Percentiles rank a stretch among this genome's conserved stretches.
Evolutionary conservation across 1,140 invertebrate species (phyloP).

Genomic region (Drosophila sechellia): DNA sequence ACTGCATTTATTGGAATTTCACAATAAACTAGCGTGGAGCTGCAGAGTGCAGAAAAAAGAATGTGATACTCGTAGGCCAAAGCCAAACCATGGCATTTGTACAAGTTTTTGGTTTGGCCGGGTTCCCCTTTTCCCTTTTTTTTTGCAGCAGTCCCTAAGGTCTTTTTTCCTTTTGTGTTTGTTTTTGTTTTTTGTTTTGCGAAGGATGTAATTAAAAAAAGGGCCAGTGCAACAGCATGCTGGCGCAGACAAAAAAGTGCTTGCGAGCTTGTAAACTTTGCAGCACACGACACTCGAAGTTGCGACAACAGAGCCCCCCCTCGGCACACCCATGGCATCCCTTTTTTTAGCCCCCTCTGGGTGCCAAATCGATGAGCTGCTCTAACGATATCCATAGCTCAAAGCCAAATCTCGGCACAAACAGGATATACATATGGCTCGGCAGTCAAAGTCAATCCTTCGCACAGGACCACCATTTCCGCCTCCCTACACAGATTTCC

Average conservation of each 20-base stretch:
- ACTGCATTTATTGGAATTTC: conserved; percentile 76
- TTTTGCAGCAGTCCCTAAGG: conserved; percentile 26
- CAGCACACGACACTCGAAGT: conserved; percentile 47
- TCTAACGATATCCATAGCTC: conserved; percentile 79
- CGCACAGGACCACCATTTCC: conserved; percentile 3
- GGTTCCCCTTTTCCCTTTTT: conserved; percentile 8
- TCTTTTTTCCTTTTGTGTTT: conserved; percentile 24
- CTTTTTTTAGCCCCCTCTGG: conserved; percentile 10
- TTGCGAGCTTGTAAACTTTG: conserved; percentile 44
- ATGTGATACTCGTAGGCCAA: conserved; percentile 59
- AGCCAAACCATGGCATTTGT: conserved; percentile 71
- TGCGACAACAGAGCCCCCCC: conserved; percentile 20
- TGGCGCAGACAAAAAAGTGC: conserved; percentile 6
- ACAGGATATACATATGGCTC: conserved; percentile 71
- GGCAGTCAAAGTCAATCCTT: conserved; percentile 72
- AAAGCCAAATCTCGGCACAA: conserved; percentile 81
- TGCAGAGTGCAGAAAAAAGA: conserved; percentile 14
- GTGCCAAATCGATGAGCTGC: conserved; percentile 69
- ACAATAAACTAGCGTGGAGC: conserved; percentile 67
- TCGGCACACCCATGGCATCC: not conserved
- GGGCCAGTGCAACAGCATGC: conserved; percentile 41
- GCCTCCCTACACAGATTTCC: not conserved
- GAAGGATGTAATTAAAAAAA: conserved; percentile 80
- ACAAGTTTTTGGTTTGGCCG: conserved; percentile 64
- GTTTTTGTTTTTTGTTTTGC: not conserved